These are phyloP conservation scores for Heterotilapia buettikoferi DNA, from an alignment of 2,113 vertebrate genomes.

Conservation along the genomic window DNA sequence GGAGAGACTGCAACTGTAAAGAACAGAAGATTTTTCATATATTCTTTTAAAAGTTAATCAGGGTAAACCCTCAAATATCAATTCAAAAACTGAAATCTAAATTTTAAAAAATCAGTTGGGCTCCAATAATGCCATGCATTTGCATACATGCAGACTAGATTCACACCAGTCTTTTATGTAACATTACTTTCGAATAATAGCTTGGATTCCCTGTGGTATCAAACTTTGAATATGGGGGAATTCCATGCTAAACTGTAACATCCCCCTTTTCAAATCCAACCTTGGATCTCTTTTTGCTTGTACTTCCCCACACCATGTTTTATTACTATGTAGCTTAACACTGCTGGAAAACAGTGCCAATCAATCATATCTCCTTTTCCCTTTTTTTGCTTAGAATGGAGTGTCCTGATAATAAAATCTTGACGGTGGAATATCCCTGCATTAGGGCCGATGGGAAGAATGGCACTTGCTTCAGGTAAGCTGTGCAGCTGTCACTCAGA, in stretches of 20 bases:
- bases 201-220: not conserved
- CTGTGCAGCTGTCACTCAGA: not conserved
- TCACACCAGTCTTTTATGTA: not conserved
- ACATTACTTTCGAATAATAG: not conserved
- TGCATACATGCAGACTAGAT: not conserved
- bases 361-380: not conserved
- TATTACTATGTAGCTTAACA: not conserved
- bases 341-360: not conserved
- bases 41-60: not conserved
- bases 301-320: not conserved
- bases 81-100: not conserved
- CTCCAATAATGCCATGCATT: not conserved
- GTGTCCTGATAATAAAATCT: slow-evolving; percentile 73
- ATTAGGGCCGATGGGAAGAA: slow-evolving; percentile 60
- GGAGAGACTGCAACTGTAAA: not conserved
- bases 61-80: not conserved
- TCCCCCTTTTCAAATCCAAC: not conserved
- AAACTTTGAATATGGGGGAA: not conserved
- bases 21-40: not conserved
- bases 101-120: not conserved
- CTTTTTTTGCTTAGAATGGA: slow-evolving; percentile 43
- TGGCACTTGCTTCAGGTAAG: slow-evolving; percentile 73
- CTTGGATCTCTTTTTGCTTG: not conserved
- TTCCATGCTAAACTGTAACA: not conserved
- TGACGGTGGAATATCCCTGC: slow-evolving; percentile 73